Base-by-base conservation (phyloP, 2,888 invertebrate genomes). In the Schrankia costaestrigalis region DNA sequence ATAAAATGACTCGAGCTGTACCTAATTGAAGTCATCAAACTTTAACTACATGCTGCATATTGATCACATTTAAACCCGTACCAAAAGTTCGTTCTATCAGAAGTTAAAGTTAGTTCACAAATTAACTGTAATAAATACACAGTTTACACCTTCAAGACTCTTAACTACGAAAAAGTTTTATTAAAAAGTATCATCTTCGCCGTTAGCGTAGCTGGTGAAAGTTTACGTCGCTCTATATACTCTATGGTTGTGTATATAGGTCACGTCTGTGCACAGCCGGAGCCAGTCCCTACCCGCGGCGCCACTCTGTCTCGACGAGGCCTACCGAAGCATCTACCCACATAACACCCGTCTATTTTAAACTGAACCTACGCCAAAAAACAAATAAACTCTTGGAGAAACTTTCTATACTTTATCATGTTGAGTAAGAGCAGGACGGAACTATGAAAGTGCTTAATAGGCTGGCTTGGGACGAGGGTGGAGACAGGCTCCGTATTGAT, bases 401-500 rank as follows among this genome's bases (percentile, higher is more conserved):
- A 39, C 29, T 51, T 54, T 38, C 31, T 45, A 38, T 46, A 41
- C 41, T 56, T 41, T 53, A 27, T 27, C 8, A 40, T 18, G 13
- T 31, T 4, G 26, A 10, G 56, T 23, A 45, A 50, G 63, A 63
- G 60, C 46, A 48, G 48, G 62, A 63, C 41, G 43, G 52, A 48
- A 49, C 41, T 47, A 63, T 30, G 31, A 38, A 48, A 53, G 39
- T 57, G 53, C 46, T 56, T 50, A 46, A 48, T 56, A 54, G 52
- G 47, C 45, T 65, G 58, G 65, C 46, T 50, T 47, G 53, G 55
- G 41, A 48, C 51, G 60, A 62, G 73, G 69, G 68, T 62, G 71
- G 72, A 75, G 72, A 71, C 72, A 71, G 71, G 63, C 72, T 74
- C 66, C 64, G 79, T 84, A 84, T 84, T 76, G 83, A 84, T 82